Evolutionary conservation across 2,888 invertebrate species (phyloP).

Genomic region (Athalia circularis): DNA sequence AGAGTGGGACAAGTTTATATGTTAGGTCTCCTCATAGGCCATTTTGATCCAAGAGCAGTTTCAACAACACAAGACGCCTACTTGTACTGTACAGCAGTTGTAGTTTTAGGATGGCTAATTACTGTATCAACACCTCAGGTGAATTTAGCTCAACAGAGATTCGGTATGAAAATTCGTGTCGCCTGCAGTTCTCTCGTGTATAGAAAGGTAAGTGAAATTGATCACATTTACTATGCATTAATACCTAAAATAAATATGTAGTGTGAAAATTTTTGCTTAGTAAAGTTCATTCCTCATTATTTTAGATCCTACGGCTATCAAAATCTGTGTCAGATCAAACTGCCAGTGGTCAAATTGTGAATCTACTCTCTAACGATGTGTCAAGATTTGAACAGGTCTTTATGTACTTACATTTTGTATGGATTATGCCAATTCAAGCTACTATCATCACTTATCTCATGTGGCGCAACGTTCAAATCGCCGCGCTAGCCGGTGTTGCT

Average conservation of each 20-base stretch:
- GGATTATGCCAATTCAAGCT: slow-evolving; percentile 87
- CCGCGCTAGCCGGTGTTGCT: slow-evolving; percentile 79
- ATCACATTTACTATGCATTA: not conserved
- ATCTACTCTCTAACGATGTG: slow-evolving; percentile 90
- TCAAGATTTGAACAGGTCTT: slow-evolving; percentile 86
- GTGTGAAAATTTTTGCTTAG: not conserved
- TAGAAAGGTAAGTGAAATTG: slow-evolving; percentile 81
- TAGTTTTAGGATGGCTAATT: slow-evolving; percentile 77
- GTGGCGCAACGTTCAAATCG: slow-evolving; percentile 76
- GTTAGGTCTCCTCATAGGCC: slow-evolving; percentile 79
- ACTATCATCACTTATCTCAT: slow-evolving; percentile 80
- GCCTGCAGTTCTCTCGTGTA: slow-evolving; percentile 89
- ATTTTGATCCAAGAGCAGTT: slow-evolving; percentile 77
- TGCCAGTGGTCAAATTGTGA: slow-evolving; percentile 86
- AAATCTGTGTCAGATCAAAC: slow-evolving; percentile 62
- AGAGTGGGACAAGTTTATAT: slow-evolving; percentile 80
- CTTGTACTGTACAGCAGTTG: slow-evolving; percentile 80
- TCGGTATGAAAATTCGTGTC: slow-evolving; percentile 87
- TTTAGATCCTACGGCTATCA: slow-evolving; percentile 74
- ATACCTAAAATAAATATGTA: not conserved
- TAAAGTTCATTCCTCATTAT: not conserved
- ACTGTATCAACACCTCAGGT: slow-evolving; percentile 82
- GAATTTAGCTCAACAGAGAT: slow-evolving; percentile 77
- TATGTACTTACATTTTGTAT: slow-evolving; percentile 83
- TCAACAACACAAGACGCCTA: slow-evolving; percentile 79